Evolutionary conservation across 1,140 invertebrate genomes (phyloP).

Genomic region (Drosophila seguyi): DNA sequence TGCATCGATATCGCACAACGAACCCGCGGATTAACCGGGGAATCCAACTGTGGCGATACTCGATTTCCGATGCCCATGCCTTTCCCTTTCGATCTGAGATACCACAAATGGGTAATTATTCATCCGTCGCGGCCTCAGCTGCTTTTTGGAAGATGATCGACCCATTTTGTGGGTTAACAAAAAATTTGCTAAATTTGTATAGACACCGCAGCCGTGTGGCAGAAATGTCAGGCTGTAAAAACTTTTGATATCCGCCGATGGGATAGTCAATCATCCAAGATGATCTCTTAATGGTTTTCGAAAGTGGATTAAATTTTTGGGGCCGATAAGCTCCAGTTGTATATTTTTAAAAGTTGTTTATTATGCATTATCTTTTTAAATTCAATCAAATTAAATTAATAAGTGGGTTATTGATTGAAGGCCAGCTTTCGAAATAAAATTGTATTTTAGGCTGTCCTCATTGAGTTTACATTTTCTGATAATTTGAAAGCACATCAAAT

Average conservation of each 20-base stretch:
- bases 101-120: conserved; percentile 43
- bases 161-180: conserved; percentile 22
- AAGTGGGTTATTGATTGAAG: conserved; percentile 18
- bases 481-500: conserved; percentile 1
- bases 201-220: conserved; percentile 13
- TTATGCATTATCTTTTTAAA: conserved; percentile 2
- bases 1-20: conserved; percentile 35
- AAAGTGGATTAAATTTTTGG: conserved; percentile 37
- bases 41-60: conserved; percentile 37
- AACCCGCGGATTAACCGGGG: conserved; percentile 31
- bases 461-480: background rate
- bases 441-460: background rate
- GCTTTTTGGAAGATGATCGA: conserved; percentile 22
- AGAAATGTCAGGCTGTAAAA: conserved; percentile 34
- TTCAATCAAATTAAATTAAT: conserved; percentile 15
- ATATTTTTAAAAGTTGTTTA: conserved; percentile 1
- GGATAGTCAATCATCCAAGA: conserved; percentile 37
- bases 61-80: conserved; percentile 24
- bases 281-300: conserved; percentile 39
- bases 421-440: conserved; percentile 20
- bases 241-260: conserved; percentile 34
- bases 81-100: conserved; percentile 53
- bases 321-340: conserved; percentile 16
- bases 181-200: conserved; percentile 40
- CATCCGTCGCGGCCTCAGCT: conserved; percentile 42